phyloP scores from a whole-genome alignment of 1,140 invertebrate species.

The Pectinophora gossypiella region DNA sequence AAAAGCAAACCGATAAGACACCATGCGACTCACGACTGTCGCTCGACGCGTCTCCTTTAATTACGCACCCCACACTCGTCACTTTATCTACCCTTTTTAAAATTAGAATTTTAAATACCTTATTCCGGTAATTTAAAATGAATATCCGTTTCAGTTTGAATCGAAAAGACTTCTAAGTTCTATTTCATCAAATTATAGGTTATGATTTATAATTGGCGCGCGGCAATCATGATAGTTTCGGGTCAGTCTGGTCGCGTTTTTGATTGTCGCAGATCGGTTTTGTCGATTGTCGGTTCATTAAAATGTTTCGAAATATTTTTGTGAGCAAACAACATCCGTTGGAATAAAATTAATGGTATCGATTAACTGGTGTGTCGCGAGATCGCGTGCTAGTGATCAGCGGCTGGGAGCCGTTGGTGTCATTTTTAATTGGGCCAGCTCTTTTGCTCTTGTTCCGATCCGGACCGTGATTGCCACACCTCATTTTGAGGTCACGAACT shows the following conservation, averaged over 20 bases:
- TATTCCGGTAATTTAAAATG: too few species aligned
- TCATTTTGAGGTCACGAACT: constrained; percentile 51
- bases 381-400: constrained; percentile 42
- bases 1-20: constrained; percentile 60
- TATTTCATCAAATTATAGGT: too few species aligned
- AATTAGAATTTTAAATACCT: constrained; percentile 32
- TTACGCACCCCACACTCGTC: constrained; percentile 55
- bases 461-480: constrained; percentile 34
- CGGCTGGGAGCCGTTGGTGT: constrained; percentile 50
- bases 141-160: too few species aligned
- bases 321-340: constrained; percentile 30
- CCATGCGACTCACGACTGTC: constrained; percentile 55
- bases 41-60: constrained; percentile 55
- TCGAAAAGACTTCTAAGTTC: too few species aligned
- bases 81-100: constrained; percentile 53
- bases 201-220: too few species aligned
- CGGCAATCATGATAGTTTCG: too few species aligned
- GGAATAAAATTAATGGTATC: constrained; percentile 59
- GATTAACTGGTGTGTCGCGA: constrained; percentile 43
- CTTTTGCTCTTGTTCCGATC: constrained; percentile 53
- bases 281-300: constrained; percentile 20
- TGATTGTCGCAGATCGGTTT: constrained; percentile 3
- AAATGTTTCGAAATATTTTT: constrained; percentile 33
- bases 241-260: neutral
- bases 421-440: constrained; percentile 60